Base-by-base conservation (phyloP, 2,797 vertebrate genomes). In the Chelmon rostratus region DNA sequence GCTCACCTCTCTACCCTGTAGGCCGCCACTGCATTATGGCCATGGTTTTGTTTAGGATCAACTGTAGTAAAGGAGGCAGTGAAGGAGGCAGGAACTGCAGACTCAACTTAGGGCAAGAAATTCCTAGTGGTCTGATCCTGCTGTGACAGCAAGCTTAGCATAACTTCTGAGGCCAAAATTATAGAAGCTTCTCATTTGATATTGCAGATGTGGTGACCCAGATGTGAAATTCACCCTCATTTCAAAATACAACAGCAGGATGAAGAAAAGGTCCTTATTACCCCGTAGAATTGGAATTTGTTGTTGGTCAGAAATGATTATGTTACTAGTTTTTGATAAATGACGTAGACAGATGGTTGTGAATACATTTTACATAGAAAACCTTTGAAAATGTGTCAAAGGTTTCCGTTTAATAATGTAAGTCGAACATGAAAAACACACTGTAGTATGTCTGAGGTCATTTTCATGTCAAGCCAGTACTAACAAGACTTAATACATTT, bases 401-500 rank as follows among this genome's bases (percentile, higher is more conserved):
- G 18, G 19, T 53, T 75, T 72, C 25, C 68, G 73, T 42, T 65
- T 25, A 69, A 10, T 50, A 65, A 68, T 8, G 2, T 3, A 1
- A 10, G 44, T 47, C 4, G 46, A 46, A 61, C 42, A 74, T 15
- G 52, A 19, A 25, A 42, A 38, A 38, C 42, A 49, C n/a, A 38
- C 18, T 54, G 33, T 25, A 18, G 9, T 42, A 57, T 35, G 53
- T 64, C 46, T 46, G 6, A 64, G 46, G 40, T 81, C 9, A 44
- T 79, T 79, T 81, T 78, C 47, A 72, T 62, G 40, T 49, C 23
- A 66, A 73, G 66, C 38, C 57, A 68, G 73, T 66, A 71, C 28
- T 44, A 61, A 69, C 74, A 77, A 21, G 61, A 75, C 71, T 66
- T 71, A 62, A 76, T 68, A 50, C 28, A 72, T 66, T 78, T 80